phyloP scores from a whole-genome alignment of 2,113 vertebrate species.

The Pteruthius melanotis region DNA sequence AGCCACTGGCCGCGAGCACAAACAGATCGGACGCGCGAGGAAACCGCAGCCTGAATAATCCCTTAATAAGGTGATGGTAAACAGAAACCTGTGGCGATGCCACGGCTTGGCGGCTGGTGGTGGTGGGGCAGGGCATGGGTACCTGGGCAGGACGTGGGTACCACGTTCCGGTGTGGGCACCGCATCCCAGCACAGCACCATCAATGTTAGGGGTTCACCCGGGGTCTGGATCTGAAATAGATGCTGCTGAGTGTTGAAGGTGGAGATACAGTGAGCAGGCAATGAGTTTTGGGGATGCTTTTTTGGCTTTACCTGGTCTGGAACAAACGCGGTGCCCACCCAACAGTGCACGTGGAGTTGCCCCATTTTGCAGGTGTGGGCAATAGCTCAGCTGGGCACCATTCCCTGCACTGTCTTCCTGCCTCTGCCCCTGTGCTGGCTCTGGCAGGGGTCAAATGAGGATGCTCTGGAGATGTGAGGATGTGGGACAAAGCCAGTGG shows the following conservation, averaged over 20 bases:
- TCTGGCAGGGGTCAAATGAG: not conserved
- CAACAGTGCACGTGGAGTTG: fast-evolving
- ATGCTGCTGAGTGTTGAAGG: not conserved
- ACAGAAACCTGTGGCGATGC: not conserved
- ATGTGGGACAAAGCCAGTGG: not conserved
- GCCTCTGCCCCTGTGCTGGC: not conserved
- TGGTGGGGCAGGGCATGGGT: not conserved
- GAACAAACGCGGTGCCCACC: fast-evolving
- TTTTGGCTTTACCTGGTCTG: fast-evolving
- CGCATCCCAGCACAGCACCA: fast-evolving
- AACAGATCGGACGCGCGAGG: slow-evolving; percentile 68
- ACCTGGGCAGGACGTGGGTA: too few relatives aligned
- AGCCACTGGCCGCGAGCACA: slow-evolving; percentile 70
- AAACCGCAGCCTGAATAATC: slow-evolving; percentile 56
- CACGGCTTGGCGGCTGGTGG: not conserved
- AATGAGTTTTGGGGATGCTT: not conserved
- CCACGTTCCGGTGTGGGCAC: not conserved
- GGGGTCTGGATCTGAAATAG: not conserved
- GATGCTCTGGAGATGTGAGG: not conserved
- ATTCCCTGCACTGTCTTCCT: fast-evolving
- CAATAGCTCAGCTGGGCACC: not conserved
- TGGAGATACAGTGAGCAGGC: not conserved
- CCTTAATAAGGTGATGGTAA: slow-evolving; percentile 16
- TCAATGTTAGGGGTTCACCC: not conserved
- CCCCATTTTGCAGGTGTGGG: fast-evolving